These are phyloP conservation scores for Mareca strepera DNA, from an alignment of 2,797 vertebrate species.

Conservation along the genomic window DNA sequence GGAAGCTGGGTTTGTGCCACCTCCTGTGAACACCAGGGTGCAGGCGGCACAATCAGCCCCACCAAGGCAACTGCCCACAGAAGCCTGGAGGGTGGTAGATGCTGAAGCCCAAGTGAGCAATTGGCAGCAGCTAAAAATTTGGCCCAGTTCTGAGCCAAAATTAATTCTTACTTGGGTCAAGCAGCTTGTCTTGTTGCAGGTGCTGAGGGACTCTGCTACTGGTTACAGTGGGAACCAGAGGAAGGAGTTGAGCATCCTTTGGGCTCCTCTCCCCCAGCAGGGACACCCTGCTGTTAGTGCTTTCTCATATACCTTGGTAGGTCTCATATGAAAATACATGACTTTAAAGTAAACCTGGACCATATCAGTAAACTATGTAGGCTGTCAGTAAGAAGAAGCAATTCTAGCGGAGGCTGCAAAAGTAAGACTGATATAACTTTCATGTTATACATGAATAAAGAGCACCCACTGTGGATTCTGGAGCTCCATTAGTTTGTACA, in stretches of 20 bases:
- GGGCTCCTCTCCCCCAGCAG: neutral
- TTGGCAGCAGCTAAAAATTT: neutral
- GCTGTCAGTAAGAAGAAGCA: neutral
- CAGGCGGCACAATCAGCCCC: neutral
- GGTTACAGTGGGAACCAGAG: neutral
- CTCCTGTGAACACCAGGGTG: neutral
- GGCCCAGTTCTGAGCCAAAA: neutral
- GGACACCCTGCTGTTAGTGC: neutral
- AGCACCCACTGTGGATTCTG: neutral
- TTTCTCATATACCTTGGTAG: neutral
- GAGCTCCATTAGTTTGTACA: neutral
- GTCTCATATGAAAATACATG: neutral
- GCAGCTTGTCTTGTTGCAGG: neutral
- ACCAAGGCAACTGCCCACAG: neutral
- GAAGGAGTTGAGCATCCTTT: neutral
- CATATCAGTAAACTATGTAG: neutral
- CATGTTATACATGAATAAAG: neutral
- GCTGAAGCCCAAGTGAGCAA: neutral
- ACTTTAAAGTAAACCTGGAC: neutral
- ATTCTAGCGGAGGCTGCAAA: neutral
- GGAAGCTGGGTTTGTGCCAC: rapidly evolving
- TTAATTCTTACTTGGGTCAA: neutral
- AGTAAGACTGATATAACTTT: rapidly evolving
- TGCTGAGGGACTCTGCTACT: neutral
- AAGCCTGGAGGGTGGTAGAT: neutral